Evolutionary conservation across 1,140 invertebrate species (phyloP), one percentile per base, ranked within the genome.

Genomic region (Listronotus oregonensis): DNA sequence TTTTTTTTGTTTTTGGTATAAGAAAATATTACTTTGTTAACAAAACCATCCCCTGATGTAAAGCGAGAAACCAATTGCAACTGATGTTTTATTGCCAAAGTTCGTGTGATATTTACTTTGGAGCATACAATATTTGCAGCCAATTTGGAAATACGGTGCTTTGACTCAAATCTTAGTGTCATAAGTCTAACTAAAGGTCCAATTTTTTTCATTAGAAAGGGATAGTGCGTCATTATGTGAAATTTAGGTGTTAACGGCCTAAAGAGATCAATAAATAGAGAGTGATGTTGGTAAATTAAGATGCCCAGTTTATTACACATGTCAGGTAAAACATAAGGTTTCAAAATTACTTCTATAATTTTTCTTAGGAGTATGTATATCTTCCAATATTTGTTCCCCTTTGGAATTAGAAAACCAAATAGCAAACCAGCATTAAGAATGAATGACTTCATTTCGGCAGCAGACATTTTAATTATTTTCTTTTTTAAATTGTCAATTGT

Each of bases 21-120:
- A 27, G 21, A 27, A 27, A 27, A 27, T 27, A 27, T 27, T 27
- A 27, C 21, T 27, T 27, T 27, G 21, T 27, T 27, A 27, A 27
- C 21, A 27, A 27, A 27, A 27, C 21, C 21, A 27, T 27, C 5
- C 21, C 21, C 21, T 27, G 21, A 11, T 17, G 18, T 5, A 27
- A 27, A 27, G 21, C 21, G 21, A 27, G 21, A 27, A 27, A 27
- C 4, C 14, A 59, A 40, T 37, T 60, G 6, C 9, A 66, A 34
- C 27, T 66, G 56, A 44, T 66, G 47, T 60, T 66, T 66, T 2
- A 66, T 15, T 18, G 64, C 55, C 39, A 66, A 54, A 8, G 64
- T 66, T 14, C 42, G n/a, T n/a, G 64, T 66, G 8, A 66, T 66
- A 39, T 66, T 66, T 15, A 66, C 40, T 31, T 56, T 6, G 12